A percentile compares a stretch with the other conserved stretches of the same genome.
phyloP scores from a whole-genome alignment of 2,888 invertebrate genomes.

The Dynastes tityus region DNA sequence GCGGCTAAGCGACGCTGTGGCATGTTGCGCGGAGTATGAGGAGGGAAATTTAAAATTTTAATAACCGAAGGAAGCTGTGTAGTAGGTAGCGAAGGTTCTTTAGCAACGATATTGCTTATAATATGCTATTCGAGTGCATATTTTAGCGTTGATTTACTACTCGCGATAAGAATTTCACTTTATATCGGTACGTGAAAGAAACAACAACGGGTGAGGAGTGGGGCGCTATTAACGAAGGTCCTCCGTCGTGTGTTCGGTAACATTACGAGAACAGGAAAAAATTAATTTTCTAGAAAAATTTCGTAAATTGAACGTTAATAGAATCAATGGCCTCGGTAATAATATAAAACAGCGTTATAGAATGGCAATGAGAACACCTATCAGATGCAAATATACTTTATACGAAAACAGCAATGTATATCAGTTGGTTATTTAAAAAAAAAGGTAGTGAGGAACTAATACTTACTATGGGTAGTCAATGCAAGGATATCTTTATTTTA shows the following conservation, averaged over 20 bases:
- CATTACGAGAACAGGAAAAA: too few relatives aligned
- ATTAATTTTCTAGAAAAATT: neutral
- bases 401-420: too few relatives aligned
- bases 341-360: neutral
- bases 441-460: too few relatives aligned
- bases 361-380: neutral
- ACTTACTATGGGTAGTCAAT: too few relatives aligned
- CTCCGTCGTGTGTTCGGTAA: too few relatives aligned
- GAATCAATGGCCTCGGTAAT: neutral
- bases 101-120: neutral
- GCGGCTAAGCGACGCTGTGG: neutral
- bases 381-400: too few relatives aligned
- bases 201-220: too few relatives aligned
- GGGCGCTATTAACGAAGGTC: too few relatives aligned
- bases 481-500: too few relatives aligned
- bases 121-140: neutral
- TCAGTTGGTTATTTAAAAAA: too few relatives aligned
- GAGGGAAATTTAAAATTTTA: neutral
- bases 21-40: too few relatives aligned
- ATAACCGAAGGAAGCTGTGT: neutral
- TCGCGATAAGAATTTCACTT: conserved; percentile 1
- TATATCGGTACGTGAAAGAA: neutral
- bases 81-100: neutral
- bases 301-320: neutral
- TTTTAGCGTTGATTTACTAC: conserved; percentile 5